Evolutionary conservation across 2,113 vertebrate genomes (phyloP).

Genomic region (Tringa solitaria): DNA sequence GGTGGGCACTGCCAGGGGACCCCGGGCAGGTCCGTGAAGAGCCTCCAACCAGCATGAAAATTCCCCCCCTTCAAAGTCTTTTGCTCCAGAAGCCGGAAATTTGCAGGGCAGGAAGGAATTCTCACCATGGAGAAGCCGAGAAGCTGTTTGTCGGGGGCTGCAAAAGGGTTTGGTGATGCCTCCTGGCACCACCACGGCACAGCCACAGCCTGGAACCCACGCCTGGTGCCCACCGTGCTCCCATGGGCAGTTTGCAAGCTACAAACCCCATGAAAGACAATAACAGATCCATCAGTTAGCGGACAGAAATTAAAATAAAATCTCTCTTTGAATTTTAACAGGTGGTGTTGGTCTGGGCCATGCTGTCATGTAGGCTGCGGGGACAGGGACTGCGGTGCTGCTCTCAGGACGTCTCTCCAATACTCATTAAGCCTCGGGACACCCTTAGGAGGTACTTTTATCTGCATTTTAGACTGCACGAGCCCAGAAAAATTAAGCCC

Average conservation of each 20-base stretch:
- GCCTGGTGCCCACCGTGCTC: fast-evolving
- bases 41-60: fast-evolving
- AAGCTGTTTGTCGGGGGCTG: neutral
- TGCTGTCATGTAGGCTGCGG: fast-evolving
- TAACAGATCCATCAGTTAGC: neutral
- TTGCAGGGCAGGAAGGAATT: neutral
- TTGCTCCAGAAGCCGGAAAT: neutral
- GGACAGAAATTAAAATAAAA: neutral
- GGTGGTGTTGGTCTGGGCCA: neutral
- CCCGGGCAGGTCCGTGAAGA: fast-evolving
- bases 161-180: neutral
- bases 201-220: neutral
- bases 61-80: neutral
- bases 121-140: neutral
- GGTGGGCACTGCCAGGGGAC: neutral
- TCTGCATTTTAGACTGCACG: fast-evolving
- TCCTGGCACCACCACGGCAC: neutral
- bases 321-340: neutral
- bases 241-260: neutral
- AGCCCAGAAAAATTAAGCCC: neutral
- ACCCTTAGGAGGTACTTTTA: neutral
- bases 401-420: fast-evolving
- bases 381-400: neutral
- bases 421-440: neutral
- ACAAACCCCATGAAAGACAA: neutral